Percentiles rank a stretch among this genome's conserved stretches.
phyloP scores from a whole-genome alignment of 1,140 invertebrate genomes.

The Solenopsis fugax region DNA sequence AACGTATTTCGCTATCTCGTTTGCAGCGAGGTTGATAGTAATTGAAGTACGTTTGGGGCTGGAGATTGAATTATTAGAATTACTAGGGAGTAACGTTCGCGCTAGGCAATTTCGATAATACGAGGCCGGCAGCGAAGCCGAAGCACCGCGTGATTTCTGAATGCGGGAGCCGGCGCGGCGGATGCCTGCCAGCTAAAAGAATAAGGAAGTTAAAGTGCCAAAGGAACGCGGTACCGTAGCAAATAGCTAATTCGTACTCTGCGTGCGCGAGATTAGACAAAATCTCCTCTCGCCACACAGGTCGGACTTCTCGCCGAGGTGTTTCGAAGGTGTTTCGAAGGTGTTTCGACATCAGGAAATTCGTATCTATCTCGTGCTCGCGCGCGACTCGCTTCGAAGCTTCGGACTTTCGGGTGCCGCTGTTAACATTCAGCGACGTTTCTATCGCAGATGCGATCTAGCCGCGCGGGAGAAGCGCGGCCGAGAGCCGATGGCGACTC shows the following conservation, averaged over 20 bases:
- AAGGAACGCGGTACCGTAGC: slow-evolving; percentile 76
- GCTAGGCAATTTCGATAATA: slow-evolving; percentile 76
- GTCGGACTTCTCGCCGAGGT: slow-evolving; percentile 65
- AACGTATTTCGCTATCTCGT: slow-evolving; percentile 50
- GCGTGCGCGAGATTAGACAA: slow-evolving; percentile 69
- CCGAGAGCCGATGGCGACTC: slow-evolving; percentile 16
- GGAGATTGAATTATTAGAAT: slow-evolving; percentile 62
- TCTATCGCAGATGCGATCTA: slow-evolving; percentile 44
- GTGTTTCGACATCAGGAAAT: slow-evolving; percentile 73
- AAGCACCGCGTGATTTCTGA: slow-evolving; percentile 75
- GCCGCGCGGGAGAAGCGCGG: background rate
- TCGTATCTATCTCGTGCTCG: slow-evolving; percentile 44
- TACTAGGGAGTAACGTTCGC: slow-evolving; percentile 60
- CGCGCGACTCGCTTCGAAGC: background rate
- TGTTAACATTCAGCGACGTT: slow-evolving; percentile 45
- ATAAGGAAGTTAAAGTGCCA: slow-evolving; percentile 75
- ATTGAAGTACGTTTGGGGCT: slow-evolving; percentile 28
- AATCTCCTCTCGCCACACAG: slow-evolving; percentile 74
- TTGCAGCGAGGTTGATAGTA: slow-evolving; percentile 17
- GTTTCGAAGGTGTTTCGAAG: slow-evolving; percentile 67
- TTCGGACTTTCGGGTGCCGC: slow-evolving; percentile 20
- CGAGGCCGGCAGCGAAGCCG: slow-evolving; percentile 58
- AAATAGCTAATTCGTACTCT: slow-evolving; percentile 79
- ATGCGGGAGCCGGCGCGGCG: slow-evolving; percentile 68
- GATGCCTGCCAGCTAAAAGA: slow-evolving; percentile 73